Evolutionary conservation across 2,797 vertebrate genomes (phyloP), one percentile per base, ranked within the genome.

Genomic region (Lepilemur septentrionalis): DNA sequence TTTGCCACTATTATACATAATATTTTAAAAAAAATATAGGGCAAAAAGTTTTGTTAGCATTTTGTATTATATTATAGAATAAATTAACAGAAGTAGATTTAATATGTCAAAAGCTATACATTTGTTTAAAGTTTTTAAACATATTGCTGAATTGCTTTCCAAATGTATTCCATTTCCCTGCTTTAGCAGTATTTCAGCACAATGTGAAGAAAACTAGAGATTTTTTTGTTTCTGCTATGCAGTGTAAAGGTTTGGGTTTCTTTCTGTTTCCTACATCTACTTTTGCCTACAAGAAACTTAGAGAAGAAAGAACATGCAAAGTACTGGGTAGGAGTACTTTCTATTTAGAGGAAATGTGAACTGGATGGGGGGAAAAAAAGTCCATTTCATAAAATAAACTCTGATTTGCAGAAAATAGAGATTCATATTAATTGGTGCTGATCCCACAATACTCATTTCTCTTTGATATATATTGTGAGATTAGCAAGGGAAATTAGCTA

Each of bases 381-480:
- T 28, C 43, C 69, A 46, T 70, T 76, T 61, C 18, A 20, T 70
- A 70, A 48, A 70, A 76, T 41, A 91, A 85, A 78, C 41, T 86
- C 35, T 72, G n/a, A 80, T 23, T 79, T 89, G 48, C 30, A 79
- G n/a, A 91, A 96, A 88, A 82, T 52, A 89, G 65, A 93, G 4
- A 2, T 63, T 89, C 63, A 11, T 2, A 12, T 91, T 89, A 69
- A 93, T 95, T 88, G n/a, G 35, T 85, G 61, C 41, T 89, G 35
- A 94, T 69, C 22, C 35, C 41, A 76, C 2, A 82, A 35, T 35
- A 83, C n/a, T 67, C 63, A 83, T 95, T 93, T 91, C 22, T 46
- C 65, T 87, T 94, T 89, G 50, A 75, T 65, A 65, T 17, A 28
- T 7, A 75, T 15, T 48, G 57, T 96, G 75, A 80, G 8, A 80